phyloP scores from a whole-genome alignment of 2,113 vertebrate genomes.

The Oryzias melastigma region DNA sequence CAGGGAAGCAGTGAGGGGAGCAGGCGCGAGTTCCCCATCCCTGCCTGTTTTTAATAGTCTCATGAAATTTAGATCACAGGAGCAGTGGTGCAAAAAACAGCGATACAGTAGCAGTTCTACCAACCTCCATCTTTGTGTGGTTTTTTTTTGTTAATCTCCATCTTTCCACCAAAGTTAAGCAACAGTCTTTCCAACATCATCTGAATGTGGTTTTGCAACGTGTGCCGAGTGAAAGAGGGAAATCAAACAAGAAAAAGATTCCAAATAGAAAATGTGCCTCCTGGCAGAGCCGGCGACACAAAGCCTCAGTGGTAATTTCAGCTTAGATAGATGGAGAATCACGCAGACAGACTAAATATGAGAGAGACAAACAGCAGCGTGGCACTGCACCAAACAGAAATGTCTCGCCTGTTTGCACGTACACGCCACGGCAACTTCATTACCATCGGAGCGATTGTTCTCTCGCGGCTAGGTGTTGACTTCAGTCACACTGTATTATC shows the following conservation, averaged over 20 bases:
- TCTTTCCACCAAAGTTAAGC: slow-evolving; percentile 25
- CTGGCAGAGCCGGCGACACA: slow-evolving; percentile 14
- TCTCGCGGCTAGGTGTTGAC: slow-evolving; percentile 34
- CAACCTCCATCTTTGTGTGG: slow-evolving; percentile 33
- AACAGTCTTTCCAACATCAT: slow-evolving; percentile 18
- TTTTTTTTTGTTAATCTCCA: slow-evolving; percentile 43
- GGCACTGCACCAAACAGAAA: slow-evolving; percentile 41
- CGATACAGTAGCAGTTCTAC: slow-evolving; percentile 35
- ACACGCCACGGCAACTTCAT: slow-evolving; percentile 34
- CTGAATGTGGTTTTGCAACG: slow-evolving; percentile 1
- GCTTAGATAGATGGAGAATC: slow-evolving; percentile 20
- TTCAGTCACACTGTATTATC: slow-evolving; percentile 31
- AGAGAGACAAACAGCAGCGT: slow-evolving; percentile 22
- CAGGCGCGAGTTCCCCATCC: slow-evolving; percentile 48
- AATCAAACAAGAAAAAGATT: slow-evolving; percentile 18
- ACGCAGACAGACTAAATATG: slow-evolving; percentile 10
- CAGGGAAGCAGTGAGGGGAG: slow-evolving; percentile 37
- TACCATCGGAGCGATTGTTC: slow-evolving; percentile 36
- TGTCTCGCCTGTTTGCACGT: slow-evolving; percentile 17
- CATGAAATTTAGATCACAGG: slow-evolving; percentile 72
- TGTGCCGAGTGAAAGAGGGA: slow-evolving; percentile 11
- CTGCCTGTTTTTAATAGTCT: slow-evolving; percentile 63
- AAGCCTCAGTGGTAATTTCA: slow-evolving; percentile 6
- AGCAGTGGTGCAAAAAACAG: slow-evolving; percentile 46
- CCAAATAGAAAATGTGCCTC: slow-evolving; percentile 13